A percentile compares a stretch with the other conserved stretches of the same genome.
phyloP scores from a whole-genome alignment of 2,888 invertebrate genomes.

The Coleophora flavipennella region DNA sequence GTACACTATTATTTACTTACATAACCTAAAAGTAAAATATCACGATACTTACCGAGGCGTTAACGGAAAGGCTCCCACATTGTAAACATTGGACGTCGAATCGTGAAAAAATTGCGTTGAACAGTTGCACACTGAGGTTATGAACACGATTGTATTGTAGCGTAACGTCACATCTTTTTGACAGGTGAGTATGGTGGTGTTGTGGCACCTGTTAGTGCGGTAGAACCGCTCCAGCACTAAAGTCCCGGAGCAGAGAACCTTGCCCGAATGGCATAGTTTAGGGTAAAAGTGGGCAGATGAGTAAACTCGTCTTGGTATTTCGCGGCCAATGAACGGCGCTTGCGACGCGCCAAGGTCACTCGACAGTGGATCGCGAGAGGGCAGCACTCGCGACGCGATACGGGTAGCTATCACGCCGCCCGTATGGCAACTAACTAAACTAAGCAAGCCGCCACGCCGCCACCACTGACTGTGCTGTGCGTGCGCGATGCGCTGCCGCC shows the following conservation, averaged over 20 bases:
- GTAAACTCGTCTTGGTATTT: slow-evolving; percentile 47
- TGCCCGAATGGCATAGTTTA: slow-evolving; percentile 51
- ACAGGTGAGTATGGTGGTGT: slow-evolving; percentile 56
- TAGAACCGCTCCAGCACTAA: slow-evolving; percentile 29
- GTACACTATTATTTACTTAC: slow-evolving; percentile 18
- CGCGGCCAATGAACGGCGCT: slow-evolving; percentile 64
- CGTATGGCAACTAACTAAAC: slow-evolving; percentile 62
- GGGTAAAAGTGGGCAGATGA: slow-evolving; percentile 28
- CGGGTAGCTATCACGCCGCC: slow-evolving; percentile 54
- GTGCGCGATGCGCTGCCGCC: slow-evolving; percentile 44
- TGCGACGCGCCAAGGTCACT: slow-evolving; percentile 59
- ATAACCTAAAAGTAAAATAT: slow-evolving; percentile 16
- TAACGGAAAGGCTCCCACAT: slow-evolving; percentile 43
- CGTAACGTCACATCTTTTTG: slow-evolving; percentile 56
- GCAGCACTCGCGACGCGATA: slow-evolving; percentile 38
- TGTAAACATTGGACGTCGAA: slow-evolving; percentile 21
- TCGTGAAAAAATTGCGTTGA: slow-evolving; percentile 24
- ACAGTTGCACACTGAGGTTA: slow-evolving; percentile 47
- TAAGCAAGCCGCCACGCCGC: slow-evolving; percentile 16
- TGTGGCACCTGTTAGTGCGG: slow-evolving; percentile 38
- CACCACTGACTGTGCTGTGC: slow-evolving; percentile 20
- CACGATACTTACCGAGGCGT: slow-evolving; percentile 44
- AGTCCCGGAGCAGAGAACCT: slow-evolving; percentile 31
- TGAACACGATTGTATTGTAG: slow-evolving; percentile 29
- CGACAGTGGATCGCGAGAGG: slow-evolving; percentile 44